Conservation (phyloP, 2,797 vertebrate genomes). For the Cephalopachus bancanus region DNA sequence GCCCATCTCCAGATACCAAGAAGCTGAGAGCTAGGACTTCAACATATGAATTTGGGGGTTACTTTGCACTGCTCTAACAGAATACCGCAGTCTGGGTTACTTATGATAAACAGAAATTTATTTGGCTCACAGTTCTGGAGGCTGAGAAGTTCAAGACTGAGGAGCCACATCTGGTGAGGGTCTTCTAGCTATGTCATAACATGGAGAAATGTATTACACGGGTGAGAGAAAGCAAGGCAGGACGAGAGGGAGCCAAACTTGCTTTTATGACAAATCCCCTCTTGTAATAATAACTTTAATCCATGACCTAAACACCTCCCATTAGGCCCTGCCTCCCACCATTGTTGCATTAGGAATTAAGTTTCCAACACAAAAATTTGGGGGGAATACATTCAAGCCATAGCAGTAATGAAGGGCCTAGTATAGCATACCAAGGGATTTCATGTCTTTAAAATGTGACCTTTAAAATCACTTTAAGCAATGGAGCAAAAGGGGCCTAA, state of each 20-base stretch:
- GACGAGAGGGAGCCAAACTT: neutral
- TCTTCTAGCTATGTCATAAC: neutral
- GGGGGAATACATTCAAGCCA: neutral
- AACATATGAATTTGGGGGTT: neutral
- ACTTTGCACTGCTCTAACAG: neutral
- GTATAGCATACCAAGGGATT: neutral
- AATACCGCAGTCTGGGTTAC: neutral
- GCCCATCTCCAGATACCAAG: neutral
- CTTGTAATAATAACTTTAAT: neutral
- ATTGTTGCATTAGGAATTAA: neutral
- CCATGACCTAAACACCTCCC: neutral
- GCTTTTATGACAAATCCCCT: neutral
- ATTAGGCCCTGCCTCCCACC: neutral
- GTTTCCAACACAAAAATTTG: neutral
- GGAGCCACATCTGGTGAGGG: neutral
- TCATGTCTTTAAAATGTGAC: neutral
- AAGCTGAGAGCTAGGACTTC: neutral
- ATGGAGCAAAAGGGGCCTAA: neutral
- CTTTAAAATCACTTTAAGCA: conserved; percentile 40
- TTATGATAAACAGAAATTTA: neutral
- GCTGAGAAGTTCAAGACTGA: neutral
- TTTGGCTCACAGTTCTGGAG: neutral
- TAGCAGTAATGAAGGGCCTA: neutral
- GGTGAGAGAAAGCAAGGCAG: neutral
- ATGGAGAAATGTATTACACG: neutral